Evolutionary conservation across 2,113 vertebrate genomes (phyloP), one percentile per base, ranked within the genome.

Genomic region (Vanacampus margaritifer): DNA sequence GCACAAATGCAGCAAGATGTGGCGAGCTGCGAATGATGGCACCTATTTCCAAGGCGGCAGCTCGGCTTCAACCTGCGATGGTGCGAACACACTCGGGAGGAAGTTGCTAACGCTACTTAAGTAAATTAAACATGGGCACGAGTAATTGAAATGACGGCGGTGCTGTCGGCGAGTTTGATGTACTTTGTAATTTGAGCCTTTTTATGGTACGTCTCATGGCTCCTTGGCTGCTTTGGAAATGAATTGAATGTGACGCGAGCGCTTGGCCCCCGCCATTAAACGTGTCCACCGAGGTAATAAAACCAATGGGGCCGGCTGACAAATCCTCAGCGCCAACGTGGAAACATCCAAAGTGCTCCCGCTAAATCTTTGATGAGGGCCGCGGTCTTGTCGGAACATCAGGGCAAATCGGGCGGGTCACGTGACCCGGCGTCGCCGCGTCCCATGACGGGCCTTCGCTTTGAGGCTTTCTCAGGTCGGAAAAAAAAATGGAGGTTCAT

Each of bases 361-460:
- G 26, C 53, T 56, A 56, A 56, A 56, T 56, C 26, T 56, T 56
- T 32, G 13, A 56, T 56, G 53, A 56, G 24, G 53, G 26, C 53
- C 53, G 2, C 7, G 12, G 53, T 56, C 53, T 56, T 26, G 53
- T 56, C 53, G 26, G 53, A 56, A 56, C 53, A 32, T 17, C 24
- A 28, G 2, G 5, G 53, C 53, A 56, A 56, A 56, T 56, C 53
- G 17, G 53, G 10, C 12, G 53, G 24, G 53, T 56, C 53, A 32
- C 14, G 21, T 41, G 59, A 61, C 36, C 12, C 17, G 17, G 6
- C 17, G 14, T 12, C 14, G n/a, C 26, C n/a, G 13, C 12, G n/a
- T 26, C 61, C 23, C 1, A 14, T 28, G 61, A 19, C 23, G 2
- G 23, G n/a, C 19, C 21, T 32, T 37, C 14, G 28, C 24, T 6